Evolutionary conservation across 2,888 invertebrate species (phyloP).

Genomic region (Eupithecia subfuscata): DNA sequence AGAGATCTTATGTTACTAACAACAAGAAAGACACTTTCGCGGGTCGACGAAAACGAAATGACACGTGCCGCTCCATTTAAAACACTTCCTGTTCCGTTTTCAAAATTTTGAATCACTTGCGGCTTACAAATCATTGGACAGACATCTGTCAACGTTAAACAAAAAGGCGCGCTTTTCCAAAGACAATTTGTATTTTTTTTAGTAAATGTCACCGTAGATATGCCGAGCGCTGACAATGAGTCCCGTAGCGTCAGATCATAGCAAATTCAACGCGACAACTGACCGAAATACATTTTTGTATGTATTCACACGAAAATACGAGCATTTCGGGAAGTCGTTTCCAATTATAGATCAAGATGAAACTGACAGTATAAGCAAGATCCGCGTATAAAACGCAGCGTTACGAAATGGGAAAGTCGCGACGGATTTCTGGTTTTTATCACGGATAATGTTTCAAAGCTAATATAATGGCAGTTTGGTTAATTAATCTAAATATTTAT

Average conservation of each 20-base stretch:
- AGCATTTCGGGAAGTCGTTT: conserved; percentile 70
- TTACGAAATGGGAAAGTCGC: conserved; percentile 19
- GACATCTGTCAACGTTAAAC: conserved; percentile 31
- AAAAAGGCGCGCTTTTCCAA: conserved; percentile 31
- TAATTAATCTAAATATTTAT: conserved; percentile 3
- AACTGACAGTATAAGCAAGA: conserved; percentile 35
- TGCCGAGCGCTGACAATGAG: conserved; percentile 66
- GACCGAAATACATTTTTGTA: conserved; percentile 51
- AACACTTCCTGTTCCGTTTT: conserved; percentile 60
- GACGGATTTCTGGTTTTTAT: conserved; percentile 13
- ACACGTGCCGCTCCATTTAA: conserved; percentile 58
- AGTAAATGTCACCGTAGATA: conserved; percentile 55
- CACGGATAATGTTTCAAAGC: conserved; percentile 14
- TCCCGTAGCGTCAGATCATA: conserved; percentile 71
- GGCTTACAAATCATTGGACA: conserved; percentile 32
- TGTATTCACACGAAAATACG: conserved; percentile 66
- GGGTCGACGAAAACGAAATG: conserved; percentile 57
- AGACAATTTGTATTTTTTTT: conserved; percentile 11
- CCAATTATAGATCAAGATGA: conserved; percentile 65
- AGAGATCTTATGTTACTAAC: conserved; percentile 48
- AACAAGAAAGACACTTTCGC: conserved; percentile 54
- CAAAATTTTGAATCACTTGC: conserved; percentile 47
- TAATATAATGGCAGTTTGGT: not conserved
- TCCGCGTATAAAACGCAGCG: conserved; percentile 45
- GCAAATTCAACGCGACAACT: conserved; percentile 68